Evolutionary conservation across 2,797 vertebrate species (phyloP).

Genomic region (Natrix natrix): DNA sequence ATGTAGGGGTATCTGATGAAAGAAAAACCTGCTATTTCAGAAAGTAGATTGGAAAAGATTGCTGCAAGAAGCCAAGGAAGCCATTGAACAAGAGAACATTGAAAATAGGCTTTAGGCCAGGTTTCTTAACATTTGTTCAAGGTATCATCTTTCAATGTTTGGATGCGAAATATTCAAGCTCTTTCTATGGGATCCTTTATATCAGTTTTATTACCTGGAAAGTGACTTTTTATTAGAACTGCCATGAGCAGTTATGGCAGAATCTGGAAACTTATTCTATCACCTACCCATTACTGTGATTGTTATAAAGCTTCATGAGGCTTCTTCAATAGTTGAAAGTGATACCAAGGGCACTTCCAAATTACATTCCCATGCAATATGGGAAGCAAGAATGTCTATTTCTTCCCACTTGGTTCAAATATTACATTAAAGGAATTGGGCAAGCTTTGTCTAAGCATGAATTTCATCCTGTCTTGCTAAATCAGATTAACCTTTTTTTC

Average conservation of each 20-base stretch:
- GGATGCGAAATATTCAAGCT: neutral
- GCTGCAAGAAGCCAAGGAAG: neutral
- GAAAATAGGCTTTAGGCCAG: neutral
- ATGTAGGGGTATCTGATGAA: neutral
- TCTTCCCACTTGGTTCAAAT: neutral
- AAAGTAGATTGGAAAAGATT: neutral
- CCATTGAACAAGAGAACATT: neutral
- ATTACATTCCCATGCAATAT: neutral
- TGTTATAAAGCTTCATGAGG: neutral
- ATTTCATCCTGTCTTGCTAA: neutral
- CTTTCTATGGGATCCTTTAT: neutral
- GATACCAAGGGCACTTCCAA: neutral
- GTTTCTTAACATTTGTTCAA: neutral
- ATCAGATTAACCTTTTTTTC: neutral
- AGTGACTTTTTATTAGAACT: neutral
- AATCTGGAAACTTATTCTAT: neutral
- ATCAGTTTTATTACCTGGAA: neutral
- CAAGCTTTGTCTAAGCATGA: neutral
- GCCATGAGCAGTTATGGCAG: neutral
- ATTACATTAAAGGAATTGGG: neutral
- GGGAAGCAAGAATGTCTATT: neutral
- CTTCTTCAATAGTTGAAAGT: neutral
- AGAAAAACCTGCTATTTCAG: neutral
- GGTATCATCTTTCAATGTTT: neutral
- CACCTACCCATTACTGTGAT: neutral